phyloP scores from a whole-genome alignment of 2,113 vertebrate species.

The Cottus gobio region DNA sequence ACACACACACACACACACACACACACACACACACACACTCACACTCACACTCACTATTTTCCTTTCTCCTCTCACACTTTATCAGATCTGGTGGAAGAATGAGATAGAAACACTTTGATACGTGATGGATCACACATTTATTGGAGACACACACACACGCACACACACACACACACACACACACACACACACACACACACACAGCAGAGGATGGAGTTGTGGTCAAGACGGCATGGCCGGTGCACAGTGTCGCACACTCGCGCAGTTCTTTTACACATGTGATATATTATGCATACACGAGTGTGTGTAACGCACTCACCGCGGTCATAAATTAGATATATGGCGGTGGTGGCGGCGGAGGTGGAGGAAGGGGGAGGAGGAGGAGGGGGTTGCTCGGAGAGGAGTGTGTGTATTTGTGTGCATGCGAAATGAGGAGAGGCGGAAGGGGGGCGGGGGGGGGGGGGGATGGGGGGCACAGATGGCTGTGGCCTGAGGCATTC shows the following conservation, averaged over 20 bases:
- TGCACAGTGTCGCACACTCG: slow-evolving; percentile 27
- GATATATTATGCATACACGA: slow-evolving; percentile 80
- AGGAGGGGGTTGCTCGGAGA: slow-evolving; percentile 20
- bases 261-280: slow-evolving; percentile 62
- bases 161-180: slow-evolving; percentile 8
- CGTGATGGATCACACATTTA: slow-evolving; percentile 2
- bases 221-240: slow-evolving; percentile 29
- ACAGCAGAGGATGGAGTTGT: slow-evolving; percentile 20
- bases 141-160: neutral
- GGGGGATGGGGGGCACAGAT: slow-evolving; percentile 72
- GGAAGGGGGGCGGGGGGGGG: neutral
- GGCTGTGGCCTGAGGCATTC: slow-evolving; percentile 76
- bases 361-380: slow-evolving; percentile 20
- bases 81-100: slow-evolving; percentile 29
- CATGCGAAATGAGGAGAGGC: slow-evolving; percentile 28
- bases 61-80: slow-evolving; percentile 28
- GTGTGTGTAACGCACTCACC: slow-evolving; percentile 73
- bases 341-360: slow-evolving; percentile 47
- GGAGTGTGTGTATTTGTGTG: slow-evolving; percentile 47
- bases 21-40: slow-evolving; percentile 40
- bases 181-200: slow-evolving; percentile 8
- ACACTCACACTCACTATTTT: slow-evolving; percentile 9
- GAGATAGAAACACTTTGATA: slow-evolving; percentile 20
- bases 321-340: slow-evolving; percentile 78
- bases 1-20: slow-evolving; percentile 29